phyloP scores from a whole-genome alignment of 2,888 invertebrate genomes.

The Clostera curtula region DNA sequence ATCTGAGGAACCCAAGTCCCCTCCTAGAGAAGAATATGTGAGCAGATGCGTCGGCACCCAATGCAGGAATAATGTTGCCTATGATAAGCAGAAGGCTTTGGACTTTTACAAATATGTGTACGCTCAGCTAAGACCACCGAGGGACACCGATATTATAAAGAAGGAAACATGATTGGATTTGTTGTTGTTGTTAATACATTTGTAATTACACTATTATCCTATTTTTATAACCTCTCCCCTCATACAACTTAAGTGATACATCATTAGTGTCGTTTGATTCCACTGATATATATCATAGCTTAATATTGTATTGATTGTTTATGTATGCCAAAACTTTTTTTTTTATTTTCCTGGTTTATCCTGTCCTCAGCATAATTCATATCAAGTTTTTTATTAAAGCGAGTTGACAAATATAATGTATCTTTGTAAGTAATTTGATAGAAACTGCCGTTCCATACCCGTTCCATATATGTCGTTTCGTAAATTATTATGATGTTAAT shows the following conservation, averaged over 20 bases:
- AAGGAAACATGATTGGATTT: slow-evolving; percentile 31
- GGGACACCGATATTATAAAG: slow-evolving; percentile 34
- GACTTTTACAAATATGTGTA: slow-evolving; percentile 70
- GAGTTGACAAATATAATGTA: too few species aligned
- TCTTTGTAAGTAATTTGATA: too few species aligned
- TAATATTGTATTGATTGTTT: too few species aligned
- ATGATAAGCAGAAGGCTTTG: slow-evolving; percentile 61
- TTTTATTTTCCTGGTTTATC: too few species aligned
- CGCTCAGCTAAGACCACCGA: slow-evolving; percentile 56
- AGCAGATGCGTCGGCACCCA: slow-evolving; percentile 48
- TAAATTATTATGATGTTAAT: too few species aligned
- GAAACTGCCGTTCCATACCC: too few species aligned
- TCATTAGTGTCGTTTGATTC: too few species aligned
- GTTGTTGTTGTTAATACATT: slow-evolving; percentile 22
- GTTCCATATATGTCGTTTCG: too few species aligned
- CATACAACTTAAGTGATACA: slow-evolving; percentile 3
- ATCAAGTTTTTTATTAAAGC: too few species aligned
- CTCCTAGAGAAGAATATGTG: slow-evolving; percentile 39
- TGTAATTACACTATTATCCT: slow-evolving; percentile 13
- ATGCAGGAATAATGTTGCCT: slow-evolving; percentile 49
- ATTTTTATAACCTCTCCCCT: slow-evolving; percentile 13
- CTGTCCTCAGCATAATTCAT: too few species aligned
- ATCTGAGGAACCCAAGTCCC: slow-evolving; percentile 29
- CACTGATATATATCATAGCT: too few species aligned
- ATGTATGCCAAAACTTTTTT: too few species aligned